phyloP scores from a whole-genome alignment of 2,888 invertebrate genomes.

The Drosophila atroscutellata region DNA sequence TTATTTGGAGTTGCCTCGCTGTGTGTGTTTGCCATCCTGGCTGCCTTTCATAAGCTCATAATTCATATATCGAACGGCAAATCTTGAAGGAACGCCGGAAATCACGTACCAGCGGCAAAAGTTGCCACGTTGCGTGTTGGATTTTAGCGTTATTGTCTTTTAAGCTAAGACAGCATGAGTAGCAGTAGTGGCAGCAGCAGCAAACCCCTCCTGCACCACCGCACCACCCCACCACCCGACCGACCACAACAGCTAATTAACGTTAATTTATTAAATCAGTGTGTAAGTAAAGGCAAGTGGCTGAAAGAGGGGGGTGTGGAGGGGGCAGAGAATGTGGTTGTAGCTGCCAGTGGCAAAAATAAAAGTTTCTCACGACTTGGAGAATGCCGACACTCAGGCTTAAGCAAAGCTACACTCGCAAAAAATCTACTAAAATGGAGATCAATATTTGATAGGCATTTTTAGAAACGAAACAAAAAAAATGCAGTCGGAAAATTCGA shows the following conservation, averaged over 20 bases:
- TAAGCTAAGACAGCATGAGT: constrained; percentile 62
- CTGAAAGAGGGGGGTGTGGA: constrained; percentile 4
- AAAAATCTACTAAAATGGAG: neutral
- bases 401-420: constrained; percentile 24
- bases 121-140: constrained; percentile 72
- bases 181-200: constrained; percentile 8
- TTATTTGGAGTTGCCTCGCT: constrained; percentile 21
- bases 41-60: constrained; percentile 57
- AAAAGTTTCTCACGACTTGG: constrained; percentile 76
- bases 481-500: neutral
- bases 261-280: constrained; percentile 84
- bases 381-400: constrained; percentile 39
- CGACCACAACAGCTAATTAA: constrained; percentile 83
- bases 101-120: constrained; percentile 80
- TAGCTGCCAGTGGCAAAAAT: constrained; percentile 59
- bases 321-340: constrained; percentile 7
- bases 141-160: constrained; percentile 72
- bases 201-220: too few relatives aligned
- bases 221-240: neutral
- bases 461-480: too few relatives aligned
- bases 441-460: too few relatives aligned
- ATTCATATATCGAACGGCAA: constrained; percentile 74
- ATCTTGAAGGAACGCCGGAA: constrained; percentile 76
- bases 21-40: constrained; percentile 21
- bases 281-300: constrained; percentile 77